Evolutionary conservation across 2,797 vertebrate species (phyloP).

Genomic region (Podargus strigoides): DNA sequence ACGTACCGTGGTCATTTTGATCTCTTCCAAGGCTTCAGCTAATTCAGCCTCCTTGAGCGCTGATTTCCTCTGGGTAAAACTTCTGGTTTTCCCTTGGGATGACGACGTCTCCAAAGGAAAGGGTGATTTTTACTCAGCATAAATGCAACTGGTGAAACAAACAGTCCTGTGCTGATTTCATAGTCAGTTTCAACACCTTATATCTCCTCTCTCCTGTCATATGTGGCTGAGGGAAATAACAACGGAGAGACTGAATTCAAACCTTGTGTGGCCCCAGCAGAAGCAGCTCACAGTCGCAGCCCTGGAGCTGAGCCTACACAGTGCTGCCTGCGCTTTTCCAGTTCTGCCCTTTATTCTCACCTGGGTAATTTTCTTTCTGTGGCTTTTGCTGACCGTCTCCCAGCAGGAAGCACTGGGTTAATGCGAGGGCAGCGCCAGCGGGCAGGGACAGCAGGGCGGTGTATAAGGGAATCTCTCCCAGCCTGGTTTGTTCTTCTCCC

Average conservation of each 20-base stretch:
- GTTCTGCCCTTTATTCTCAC: background rate
- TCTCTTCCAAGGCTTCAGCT: background rate
- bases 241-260: background rate
- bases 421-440: background rate
- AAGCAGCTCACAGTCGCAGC: background rate
- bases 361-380: background rate
- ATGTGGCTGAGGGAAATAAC: background rate
- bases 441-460: background rate
- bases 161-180: background rate
- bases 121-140: background rate
- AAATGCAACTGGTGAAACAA: background rate
- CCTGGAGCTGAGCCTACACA: background rate
- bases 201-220: no score
- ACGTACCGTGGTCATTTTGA: background rate
- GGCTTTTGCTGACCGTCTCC: background rate
- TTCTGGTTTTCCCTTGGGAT: background rate
- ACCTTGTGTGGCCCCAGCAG: background rate
- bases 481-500: background rate
- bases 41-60: background rate
- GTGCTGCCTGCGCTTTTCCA: background rate
- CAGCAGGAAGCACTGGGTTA: background rate
- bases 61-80: background rate
- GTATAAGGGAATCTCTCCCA: background rate
- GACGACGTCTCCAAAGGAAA: background rate
- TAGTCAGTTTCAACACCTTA: background rate